Percentiles rank a stretch among this genome's conserved stretches.
These are phyloP conservation scores for Pipistrellus nathusii DNA, from an alignment of 2,797 vertebrate species.

Conservation along the genomic window DNA sequence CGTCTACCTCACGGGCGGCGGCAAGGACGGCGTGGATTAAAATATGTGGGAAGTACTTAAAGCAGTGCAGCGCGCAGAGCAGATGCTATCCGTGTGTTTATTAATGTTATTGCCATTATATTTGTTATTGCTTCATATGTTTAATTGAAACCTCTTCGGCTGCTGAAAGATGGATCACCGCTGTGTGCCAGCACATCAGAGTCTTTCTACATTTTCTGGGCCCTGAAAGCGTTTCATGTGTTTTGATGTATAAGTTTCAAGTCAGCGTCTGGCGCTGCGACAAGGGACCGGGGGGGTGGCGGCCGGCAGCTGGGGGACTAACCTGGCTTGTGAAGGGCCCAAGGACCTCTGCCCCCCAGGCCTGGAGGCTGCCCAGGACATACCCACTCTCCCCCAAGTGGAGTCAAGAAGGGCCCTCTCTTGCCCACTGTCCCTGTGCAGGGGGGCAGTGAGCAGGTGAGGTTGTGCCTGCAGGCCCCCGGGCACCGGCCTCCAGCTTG, in stretches of 20 bases:
- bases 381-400: accelerated
- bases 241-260: accelerated
- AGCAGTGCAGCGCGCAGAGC: not conserved
- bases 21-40: not conserved
- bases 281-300: accelerated
- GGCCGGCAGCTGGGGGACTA: accelerated
- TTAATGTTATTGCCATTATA: not conserved
- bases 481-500: not conserved
- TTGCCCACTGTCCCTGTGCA: accelerated
- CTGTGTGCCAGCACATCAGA: accelerated
- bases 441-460: accelerated
- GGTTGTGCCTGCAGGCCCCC: accelerated
- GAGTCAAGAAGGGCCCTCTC: accelerated
- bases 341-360: accelerated
- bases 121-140: not conserved
- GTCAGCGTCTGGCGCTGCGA: no score
- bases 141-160: not conserved
- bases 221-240: not conserved
- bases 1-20: not conserved
- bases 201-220: accelerated
- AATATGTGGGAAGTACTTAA: not conserved
- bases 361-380: not conserved
- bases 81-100: not conserved
- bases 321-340: not conserved
- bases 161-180: accelerated